A percentile compares a stretch with the other conserved stretches of the same genome.
These are phyloP conservation scores for Phallusia fumigata DNA, from an alignment of 23 tunicate species.

Conservation along the genomic window DNA sequence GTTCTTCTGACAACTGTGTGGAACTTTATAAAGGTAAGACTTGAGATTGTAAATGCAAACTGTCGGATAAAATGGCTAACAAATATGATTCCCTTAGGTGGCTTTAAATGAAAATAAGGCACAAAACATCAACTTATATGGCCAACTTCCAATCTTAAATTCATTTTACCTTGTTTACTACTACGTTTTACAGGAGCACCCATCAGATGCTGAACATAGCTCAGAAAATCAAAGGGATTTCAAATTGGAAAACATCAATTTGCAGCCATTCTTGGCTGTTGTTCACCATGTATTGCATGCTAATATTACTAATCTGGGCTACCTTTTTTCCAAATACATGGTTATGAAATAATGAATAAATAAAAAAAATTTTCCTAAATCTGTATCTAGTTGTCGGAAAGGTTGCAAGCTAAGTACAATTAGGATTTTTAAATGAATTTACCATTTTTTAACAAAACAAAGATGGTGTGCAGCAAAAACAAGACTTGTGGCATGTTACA, in stretches of 20 bases:
- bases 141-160: background rate
- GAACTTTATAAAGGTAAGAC: slow-evolving; percentile 72
- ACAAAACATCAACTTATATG: background rate
- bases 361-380: too few relatives aligned
- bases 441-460: background rate
- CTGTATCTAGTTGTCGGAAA: too few relatives aligned
- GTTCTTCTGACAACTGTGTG: slow-evolving; percentile 52
- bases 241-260: slow-evolving; percentile 23
- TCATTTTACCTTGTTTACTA: background rate
- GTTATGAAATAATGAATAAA: background rate
- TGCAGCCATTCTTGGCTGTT: slow-evolving; percentile 63
- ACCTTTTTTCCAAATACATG: slow-evolving; percentile 50
- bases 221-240: slow-evolving; percentile 42
- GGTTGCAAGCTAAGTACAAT: too few relatives aligned
- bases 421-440: too few relatives aligned
- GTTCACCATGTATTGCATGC: slow-evolving; percentile 66
- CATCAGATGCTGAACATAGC: slow-evolving; percentile 46
- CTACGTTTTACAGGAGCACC: slow-evolving; percentile 48
- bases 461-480: background rate
- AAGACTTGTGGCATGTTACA: background rate
- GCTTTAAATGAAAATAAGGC: background rate
- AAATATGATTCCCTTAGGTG: too few relatives aligned
- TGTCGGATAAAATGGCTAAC: too few relatives aligned
- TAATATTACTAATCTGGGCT: slow-evolving; percentile 54
- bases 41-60: too few relatives aligned